These are phyloP conservation scores for Willisornis vidua DNA, from an alignment of 2,113 vertebrate species.

Conservation along the genomic window DNA sequence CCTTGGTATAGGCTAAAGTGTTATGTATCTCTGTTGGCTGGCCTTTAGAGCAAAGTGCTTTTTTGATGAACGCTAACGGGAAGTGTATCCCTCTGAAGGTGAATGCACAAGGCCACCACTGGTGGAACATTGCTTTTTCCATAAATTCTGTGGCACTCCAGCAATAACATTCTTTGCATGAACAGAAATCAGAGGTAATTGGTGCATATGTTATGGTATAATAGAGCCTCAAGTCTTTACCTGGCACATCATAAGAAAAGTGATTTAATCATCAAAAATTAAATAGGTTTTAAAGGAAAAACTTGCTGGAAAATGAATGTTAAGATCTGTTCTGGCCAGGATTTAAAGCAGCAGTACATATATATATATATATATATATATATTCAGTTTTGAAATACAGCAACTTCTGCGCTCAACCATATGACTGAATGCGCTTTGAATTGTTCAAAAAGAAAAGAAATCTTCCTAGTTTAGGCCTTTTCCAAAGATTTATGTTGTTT, in stretches of 20 bases:
- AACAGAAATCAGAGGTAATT: conserved; percentile 67
- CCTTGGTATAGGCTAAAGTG: conserved; percentile 28
- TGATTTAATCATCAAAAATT: conserved; percentile 55
- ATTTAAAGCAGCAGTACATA: background rate
- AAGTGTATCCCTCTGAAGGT: conserved; percentile 43
- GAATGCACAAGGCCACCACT: conserved; percentile 23
- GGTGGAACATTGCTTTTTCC: conserved; percentile 38
- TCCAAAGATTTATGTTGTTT: conserved; percentile 21
- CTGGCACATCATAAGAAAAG: conserved; percentile 33
- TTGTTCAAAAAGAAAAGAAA: background rate
- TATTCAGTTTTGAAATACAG: conserved; percentile 5
- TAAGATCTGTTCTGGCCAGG: background rate
- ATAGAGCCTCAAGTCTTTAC: conserved; percentile 41
- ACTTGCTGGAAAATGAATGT: background rate
- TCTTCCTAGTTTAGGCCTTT: background rate
- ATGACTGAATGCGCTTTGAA: background rate
- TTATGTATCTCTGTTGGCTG: conserved; percentile 54
- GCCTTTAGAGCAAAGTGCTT: conserved; percentile 55
- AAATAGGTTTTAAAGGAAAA: conserved; percentile 26
- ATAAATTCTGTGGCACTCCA: conserved; percentile 55
- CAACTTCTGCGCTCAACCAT: background rate
- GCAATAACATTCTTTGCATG: conserved; percentile 43
- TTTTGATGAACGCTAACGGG: conserved; percentile 64
- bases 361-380: background rate
- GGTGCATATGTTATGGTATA: conserved; percentile 35